A percentile compares a stretch with the other conserved stretches of the same genome.
phyloP scores from a whole-genome alignment of 2,113 vertebrate genomes.

The Dicaeum eximium region DNA sequence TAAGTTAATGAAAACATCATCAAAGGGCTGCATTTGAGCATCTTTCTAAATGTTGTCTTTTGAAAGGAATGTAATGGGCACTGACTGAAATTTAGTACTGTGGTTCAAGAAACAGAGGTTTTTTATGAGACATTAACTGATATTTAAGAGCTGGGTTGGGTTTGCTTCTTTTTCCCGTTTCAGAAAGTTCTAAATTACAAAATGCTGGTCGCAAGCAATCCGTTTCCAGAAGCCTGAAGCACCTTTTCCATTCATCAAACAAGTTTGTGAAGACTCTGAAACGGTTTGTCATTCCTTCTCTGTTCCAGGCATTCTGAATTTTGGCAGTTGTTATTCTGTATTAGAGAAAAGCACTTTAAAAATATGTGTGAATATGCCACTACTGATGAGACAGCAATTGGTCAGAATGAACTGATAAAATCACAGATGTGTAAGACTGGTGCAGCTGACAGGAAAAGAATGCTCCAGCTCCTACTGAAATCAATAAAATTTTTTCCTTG shows the following conservation, averaged over 20 bases:
- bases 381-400: background rate
- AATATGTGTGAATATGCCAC: background rate
- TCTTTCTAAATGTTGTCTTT: background rate
- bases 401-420: background rate
- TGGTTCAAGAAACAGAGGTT: background rate
- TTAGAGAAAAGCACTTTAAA: background rate
- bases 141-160: background rate
- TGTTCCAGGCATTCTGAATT: background rate
- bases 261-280: constrained; percentile 98
- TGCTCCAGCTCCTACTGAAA: background rate
- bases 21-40: background rate
- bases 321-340: background rate
- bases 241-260: constrained; percentile 96
- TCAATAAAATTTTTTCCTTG: background rate
- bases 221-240: constrained; percentile 93
- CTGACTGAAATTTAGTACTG: background rate
- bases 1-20: background rate
- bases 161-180: constrained; percentile 40
- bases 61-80: background rate
- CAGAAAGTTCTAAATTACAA: constrained; percentile 89
- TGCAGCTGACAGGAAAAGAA: background rate
- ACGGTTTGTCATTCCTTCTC: constrained; percentile 74
- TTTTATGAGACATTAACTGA: background rate
- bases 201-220: constrained; percentile 94
- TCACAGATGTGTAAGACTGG: background rate